Base-by-base conservation (phyloP, 1,140 invertebrate genomes). In the Diachasmimorpha longicaudata region DNA sequence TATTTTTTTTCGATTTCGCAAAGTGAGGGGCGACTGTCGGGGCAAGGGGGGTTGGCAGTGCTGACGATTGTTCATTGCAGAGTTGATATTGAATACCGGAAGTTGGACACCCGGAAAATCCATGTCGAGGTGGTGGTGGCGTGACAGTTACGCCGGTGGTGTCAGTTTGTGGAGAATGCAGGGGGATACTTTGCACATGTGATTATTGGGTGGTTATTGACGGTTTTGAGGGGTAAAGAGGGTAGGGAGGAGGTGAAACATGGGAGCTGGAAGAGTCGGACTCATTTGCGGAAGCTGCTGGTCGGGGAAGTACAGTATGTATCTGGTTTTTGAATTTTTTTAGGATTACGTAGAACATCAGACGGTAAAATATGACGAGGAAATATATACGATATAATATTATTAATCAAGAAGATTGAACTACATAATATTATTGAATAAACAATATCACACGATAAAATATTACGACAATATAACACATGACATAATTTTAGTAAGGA, bases 211-310 rank as follows among this genome's bases (percentile, higher is more conserved):
- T 9, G 10, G 2, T 31, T 63, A 63, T 63, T 63, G 25, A 21
- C 58, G 58, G 58, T 63, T 63, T 63, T 63, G 19, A 63, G 14
- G 58, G 11, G 31, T 63, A 63, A 21, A 10, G 23, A 25, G 21
- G 11, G 13, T n/a, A 25, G 9, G 9, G 19, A 58, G 23, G 14
- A 63, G 58, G 3, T 1, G 9, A 55, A 81, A 79, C 52, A 87
- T 88, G 87, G 87, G 87, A 21, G 73, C 73, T 52, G 86, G 86
- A 48, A 87, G 86, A 74, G 86, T 87, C 21, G 86, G 85, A 3
- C 77, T 88, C 67, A 88, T 88, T 72, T 88, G 86, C 79, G 83
- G 86, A 74, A 87, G 85, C 81, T 88, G 87, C 80, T 88, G 87
- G 87, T 85, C 87, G 44, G 83, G 86, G 72, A 87, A 88, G 70